phyloP scores from a whole-genome alignment of 1,140 invertebrate species.

The Macrobrachium rosenbergii region DNA sequence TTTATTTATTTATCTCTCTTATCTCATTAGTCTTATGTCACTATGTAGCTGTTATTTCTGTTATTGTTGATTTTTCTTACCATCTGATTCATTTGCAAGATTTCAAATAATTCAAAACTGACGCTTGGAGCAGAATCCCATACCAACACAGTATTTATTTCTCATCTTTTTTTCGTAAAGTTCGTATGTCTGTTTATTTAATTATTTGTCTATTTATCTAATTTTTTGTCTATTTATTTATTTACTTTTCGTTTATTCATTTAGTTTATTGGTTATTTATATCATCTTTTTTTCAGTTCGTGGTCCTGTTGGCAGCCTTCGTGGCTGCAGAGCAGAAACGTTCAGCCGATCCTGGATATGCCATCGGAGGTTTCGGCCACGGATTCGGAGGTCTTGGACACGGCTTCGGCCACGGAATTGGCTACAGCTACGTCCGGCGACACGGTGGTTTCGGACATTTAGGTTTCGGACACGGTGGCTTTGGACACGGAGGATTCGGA shows the following conservation, averaged over 20 bases:
- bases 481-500: background rate
- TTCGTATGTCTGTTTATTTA: background rate
- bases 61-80: too few species aligned
- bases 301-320: slow-evolving; percentile 8
- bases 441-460: too few species aligned
- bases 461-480: too few species aligned
- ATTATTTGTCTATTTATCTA: background rate
- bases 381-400: slow-evolving; percentile 1
- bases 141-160: too few species aligned
- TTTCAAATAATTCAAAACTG: too few species aligned
- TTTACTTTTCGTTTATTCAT: background rate
- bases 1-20: background rate
- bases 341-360: background rate
- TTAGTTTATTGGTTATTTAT: background rate
- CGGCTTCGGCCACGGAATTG: background rate
- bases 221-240: background rate
- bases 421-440: background rate
- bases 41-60: too few species aligned
- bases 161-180: too few species aligned
- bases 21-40: too few species aligned
- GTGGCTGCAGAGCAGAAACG: slow-evolving; percentile 16
- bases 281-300: background rate
- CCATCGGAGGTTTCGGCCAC: background rate
- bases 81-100: too few species aligned
- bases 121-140: too few species aligned